Evolutionary conservation across 2,888 invertebrate genomes (phyloP).

Genomic region (Drosophila tripunctata): DNA sequence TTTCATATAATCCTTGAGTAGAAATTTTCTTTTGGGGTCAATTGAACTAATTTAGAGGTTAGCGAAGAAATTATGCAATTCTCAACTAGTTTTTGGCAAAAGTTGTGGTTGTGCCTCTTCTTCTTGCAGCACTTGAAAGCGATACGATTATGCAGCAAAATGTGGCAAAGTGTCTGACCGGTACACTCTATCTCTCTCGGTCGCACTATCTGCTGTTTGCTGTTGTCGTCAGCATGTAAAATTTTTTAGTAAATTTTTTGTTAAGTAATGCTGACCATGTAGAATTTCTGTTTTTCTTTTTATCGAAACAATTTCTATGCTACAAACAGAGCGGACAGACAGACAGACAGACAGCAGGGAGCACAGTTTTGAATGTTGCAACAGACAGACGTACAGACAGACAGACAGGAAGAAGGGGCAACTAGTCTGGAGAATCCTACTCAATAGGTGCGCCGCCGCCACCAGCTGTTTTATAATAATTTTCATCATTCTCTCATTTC

Average conservation of each 20-base stretch:
- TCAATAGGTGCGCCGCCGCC: conserved; percentile 65
- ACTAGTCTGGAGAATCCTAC: conserved; percentile 45
- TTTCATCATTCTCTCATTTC: conserved; percentile 36
- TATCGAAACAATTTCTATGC: conserved; percentile 69
- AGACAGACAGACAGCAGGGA: conserved; percentile 35
- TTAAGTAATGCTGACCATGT: conserved; percentile 82
- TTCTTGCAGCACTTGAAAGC: conserved; percentile 71
- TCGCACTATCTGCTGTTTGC: conserved; percentile 23
- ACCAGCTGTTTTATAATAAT: conserved; percentile 74
- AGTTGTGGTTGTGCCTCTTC: not conserved
- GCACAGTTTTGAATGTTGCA: conserved; percentile 52
- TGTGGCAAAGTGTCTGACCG: conserved; percentile 33
- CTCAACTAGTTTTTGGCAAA: conserved; percentile 62
- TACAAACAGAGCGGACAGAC: conserved; percentile 27
- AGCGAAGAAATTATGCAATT: conserved; percentile 68
- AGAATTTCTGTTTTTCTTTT: conserved; percentile 54
- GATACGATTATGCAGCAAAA: conserved; percentile 78
- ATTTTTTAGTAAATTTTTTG: conserved; percentile 72
- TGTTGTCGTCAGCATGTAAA: conserved; percentile 66
- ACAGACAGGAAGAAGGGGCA: conserved; percentile 41
- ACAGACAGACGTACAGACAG: not conserved
- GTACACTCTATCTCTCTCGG: not conserved
- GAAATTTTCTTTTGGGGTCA: conserved; percentile 35
- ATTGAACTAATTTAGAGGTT: conserved; percentile 62
- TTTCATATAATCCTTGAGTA: conserved; percentile 18